phyloP scores from a whole-genome alignment of 2,888 invertebrate species.

The Cephus spinipes region DNA sequence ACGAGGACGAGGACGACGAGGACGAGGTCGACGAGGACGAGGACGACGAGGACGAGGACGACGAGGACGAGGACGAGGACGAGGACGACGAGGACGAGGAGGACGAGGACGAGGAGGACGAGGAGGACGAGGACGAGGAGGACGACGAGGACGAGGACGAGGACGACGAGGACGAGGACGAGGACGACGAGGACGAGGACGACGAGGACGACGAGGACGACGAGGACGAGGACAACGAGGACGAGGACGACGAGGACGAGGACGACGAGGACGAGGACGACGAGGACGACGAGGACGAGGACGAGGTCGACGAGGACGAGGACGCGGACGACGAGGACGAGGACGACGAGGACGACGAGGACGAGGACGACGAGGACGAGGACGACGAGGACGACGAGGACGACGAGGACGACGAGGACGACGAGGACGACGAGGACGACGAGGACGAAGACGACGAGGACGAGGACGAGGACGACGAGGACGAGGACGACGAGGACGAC shows the following conservation, averaged over 20 bases:
- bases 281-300: conserved; percentile 1
- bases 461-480: conserved; percentile 1
- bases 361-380: conserved; percentile 1
- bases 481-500: conserved; percentile 1
- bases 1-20: too few species aligned
- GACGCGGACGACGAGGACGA: too few species aligned
- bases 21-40: background rate
- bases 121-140: conserved; percentile 4
- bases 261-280: too few species aligned
- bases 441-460: background rate
- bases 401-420: background rate
- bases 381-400: background rate
- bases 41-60: background rate
- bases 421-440: background rate
- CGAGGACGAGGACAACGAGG: background rate
- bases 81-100: conserved; percentile 8
- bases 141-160: background rate
- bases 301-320: conserved; percentile 6
- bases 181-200: background rate
- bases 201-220: background rate
- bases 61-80: background rate
- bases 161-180: conserved; percentile 2
- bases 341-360: background rate
- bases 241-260: background rate
- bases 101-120: conserved; percentile 8